Evolutionary conservation across 2,797 vertebrate genomes (phyloP), one percentile per base, ranked within the genome.

Genomic region (Phoebastria nigripes): DNA sequence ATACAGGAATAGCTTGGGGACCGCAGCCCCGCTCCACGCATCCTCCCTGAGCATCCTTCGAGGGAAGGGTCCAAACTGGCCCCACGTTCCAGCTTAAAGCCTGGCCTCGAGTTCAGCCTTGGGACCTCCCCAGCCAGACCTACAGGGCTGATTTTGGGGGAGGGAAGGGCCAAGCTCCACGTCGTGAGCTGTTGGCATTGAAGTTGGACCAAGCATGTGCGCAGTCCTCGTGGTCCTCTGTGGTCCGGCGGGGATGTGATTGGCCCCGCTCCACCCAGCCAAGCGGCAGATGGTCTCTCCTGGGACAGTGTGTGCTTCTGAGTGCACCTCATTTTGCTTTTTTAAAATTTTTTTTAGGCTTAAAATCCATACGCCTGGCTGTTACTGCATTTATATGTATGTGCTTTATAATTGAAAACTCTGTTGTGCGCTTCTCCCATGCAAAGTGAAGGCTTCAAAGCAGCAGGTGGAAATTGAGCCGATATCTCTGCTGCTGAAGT

Each of bases 381-480:
- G 79, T 62, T 89, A 12, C 47, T 67, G 47, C 80, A 25, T 69
- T 77, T 39, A 14, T 78, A 63, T 82, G 70, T 61, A 85, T 82
- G 81, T 59, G 80, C 61, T 83, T 93, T 44, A 54, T 96, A 96
- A 97, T 93, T 97, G 96, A 89, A 95, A 96, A 54, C 91, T 89
- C 93, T 77, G 91, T 21, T 85, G 93, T 39, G 72, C 0, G 2
- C 81, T 86, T 65, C 95, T 90, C 56, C 87, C 93, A 44, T 91
- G 89, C 95, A 90, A 93, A 94, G 94, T 5, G 0, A 67, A 89
- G 86, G 61, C 91, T 89, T 72, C 52, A 28, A 52, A 91, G 84
- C 97, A 96, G 97, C 93, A 89, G 97, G 97, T 94, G 93, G 96
- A 91, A 96, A 97, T 96, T 63, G 95, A 96, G 87, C 94, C 18